phyloP scores from a whole-genome alignment of 2,888 invertebrate genomes.

The Gastracanthus pulcherrimus region DNA sequence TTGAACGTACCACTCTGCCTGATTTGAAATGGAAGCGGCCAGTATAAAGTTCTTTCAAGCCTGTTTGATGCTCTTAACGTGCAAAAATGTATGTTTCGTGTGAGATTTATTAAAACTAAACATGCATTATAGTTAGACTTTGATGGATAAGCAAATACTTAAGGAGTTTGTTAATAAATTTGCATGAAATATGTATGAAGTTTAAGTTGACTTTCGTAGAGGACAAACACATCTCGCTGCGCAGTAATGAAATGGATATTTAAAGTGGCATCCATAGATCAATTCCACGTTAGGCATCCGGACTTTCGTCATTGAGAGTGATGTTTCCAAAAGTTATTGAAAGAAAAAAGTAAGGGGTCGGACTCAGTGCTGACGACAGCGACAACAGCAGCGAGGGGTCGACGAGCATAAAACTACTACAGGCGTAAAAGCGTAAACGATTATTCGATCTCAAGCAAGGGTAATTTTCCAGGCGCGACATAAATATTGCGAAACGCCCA shows the following conservation, averaged over 20 bases:
- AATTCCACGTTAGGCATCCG: conserved; percentile 18
- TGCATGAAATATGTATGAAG: not conserved
- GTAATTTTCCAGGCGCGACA: conserved; percentile 31
- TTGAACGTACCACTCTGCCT: too few species aligned
- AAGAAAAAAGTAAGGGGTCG: conserved; percentile 7
- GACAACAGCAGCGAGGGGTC: too few species aligned
- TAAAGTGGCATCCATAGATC: not conserved
- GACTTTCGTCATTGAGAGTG: not conserved
- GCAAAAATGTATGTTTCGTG: too few species aligned
- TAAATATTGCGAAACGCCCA: conserved; percentile 34
- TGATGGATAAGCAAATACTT: too few species aligned
- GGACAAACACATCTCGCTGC: not conserved
- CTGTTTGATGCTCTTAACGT: too few species aligned
- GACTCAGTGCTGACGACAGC: not conserved
- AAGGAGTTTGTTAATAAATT: too few species aligned
- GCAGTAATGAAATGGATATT: conserved; percentile 8
- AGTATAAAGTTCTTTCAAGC: too few species aligned
- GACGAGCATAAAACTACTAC: conserved; percentile 24
- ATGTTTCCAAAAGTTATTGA: conserved; percentile 9
- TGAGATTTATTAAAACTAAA: too few species aligned
- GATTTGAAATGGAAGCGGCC: too few species aligned
- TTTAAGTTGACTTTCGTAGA: not conserved
- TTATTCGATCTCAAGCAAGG: conserved; percentile 2
- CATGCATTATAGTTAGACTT: too few species aligned
- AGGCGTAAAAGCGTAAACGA: conserved; percentile 17